A percentile compares a stretch with the other conserved stretches of the same genome.
Evolutionary conservation across 2,113 vertebrate genomes (phyloP).

Genomic region (Spheniscus mendiculus): DNA sequence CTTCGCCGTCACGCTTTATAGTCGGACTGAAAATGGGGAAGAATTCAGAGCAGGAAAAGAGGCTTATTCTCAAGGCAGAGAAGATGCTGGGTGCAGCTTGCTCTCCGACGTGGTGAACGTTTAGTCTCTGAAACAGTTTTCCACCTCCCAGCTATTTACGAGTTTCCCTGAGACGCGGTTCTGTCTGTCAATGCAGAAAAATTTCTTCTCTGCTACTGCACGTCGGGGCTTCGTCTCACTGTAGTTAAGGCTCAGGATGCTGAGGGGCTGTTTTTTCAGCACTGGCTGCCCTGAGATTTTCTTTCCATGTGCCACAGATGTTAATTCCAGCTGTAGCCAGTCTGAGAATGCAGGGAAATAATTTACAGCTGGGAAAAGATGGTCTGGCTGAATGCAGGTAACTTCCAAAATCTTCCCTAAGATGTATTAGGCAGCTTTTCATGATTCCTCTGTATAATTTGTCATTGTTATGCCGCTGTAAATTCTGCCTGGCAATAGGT

Average conservation of each 20-base stretch:
- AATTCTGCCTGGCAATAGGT: neutral
- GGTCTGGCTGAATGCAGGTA: neutral
- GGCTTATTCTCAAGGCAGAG: neutral
- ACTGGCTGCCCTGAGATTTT: neutral
- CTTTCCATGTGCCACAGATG: neutral
- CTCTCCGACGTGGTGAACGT: accelerated
- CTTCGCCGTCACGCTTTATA: accelerated
- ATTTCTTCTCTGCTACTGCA: too few relatives aligned
- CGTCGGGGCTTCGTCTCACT: neutral
- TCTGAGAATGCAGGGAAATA: neutral
- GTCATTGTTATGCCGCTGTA: neutral
- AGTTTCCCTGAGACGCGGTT: neutral
- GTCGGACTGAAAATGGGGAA: too few relatives aligned
- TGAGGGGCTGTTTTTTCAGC: neutral
- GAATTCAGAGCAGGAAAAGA: neutral
- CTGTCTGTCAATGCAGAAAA: neutral
- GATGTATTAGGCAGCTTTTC: neutral
- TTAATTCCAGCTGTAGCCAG: neutral
- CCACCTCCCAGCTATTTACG: neutral
- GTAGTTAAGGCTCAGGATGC: neutral
- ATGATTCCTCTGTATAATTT: neutral
- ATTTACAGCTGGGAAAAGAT: neutral
- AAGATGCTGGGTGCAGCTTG: neutral
- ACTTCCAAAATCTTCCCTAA: neutral
- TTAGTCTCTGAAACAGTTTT: neutral